These are phyloP conservation scores for Macrotis lagotis DNA, from an alignment of 2,113 vertebrate species.

Conservation along the genomic window DNA sequence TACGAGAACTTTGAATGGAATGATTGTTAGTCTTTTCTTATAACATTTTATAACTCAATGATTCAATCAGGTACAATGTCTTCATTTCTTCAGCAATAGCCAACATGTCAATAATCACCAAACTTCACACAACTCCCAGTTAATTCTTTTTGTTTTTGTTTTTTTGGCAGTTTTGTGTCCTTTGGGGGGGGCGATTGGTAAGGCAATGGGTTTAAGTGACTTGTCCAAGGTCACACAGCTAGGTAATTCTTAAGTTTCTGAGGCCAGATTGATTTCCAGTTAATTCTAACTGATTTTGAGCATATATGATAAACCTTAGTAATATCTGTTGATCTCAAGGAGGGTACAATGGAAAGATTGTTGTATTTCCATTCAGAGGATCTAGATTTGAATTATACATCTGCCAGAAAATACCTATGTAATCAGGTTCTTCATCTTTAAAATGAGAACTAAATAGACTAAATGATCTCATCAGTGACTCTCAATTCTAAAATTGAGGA, in stretches of 20 bases:
- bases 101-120: not conserved
- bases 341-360: not conserved
- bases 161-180: too few relatives aligned
- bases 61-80: not conserved
- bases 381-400: not conserved
- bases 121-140: not conserved
- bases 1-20: not conserved
- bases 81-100: not conserved
- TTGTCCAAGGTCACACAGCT: too few relatives aligned
- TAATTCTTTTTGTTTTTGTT: too few relatives aligned
- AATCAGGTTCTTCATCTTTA: not conserved
- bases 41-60: not conserved
- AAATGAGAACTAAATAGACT: not conserved
- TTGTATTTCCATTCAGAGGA: not conserved
- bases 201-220: too few relatives aligned
- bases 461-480: not conserved
- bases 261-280: too few relatives aligned
- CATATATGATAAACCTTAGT: not conserved
- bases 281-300: not conserved
- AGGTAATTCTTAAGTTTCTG: too few relatives aligned
- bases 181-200: too few relatives aligned
- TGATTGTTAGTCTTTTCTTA: not conserved
- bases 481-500: not conserved
- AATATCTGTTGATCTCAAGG: not conserved
- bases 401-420: not conserved